These are phyloP conservation scores for Brachyopa scutellaris DNA, from an alignment of 2,888 invertebrate genomes.

Conservation along the genomic window DNA sequence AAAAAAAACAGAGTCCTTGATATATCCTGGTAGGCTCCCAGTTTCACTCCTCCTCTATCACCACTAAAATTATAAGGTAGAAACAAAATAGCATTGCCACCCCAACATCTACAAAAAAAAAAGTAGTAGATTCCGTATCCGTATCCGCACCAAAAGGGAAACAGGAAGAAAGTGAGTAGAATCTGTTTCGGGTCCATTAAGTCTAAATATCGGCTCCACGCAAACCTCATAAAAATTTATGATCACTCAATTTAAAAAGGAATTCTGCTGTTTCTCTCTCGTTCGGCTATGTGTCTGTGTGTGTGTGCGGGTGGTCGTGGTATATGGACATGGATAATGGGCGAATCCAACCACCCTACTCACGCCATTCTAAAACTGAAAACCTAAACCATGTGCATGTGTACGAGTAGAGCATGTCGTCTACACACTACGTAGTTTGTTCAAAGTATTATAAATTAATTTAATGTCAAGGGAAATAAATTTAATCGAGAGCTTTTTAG, in stretches of 20 bases:
- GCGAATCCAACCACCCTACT: slow-evolving; percentile 25
- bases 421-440: slow-evolving; percentile 36
- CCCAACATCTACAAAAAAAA: background rate
- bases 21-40: slow-evolving; percentile 1
- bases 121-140: background rate
- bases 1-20: no score
- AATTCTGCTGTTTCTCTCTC: slow-evolving; percentile 36
- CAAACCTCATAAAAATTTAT: slow-evolving; percentile 72
- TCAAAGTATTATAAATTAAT: slow-evolving; percentile 70
- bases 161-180: slow-evolving; percentile 40
- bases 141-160: background rate
- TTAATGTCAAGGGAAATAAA: slow-evolving; percentile 65
- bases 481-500: slow-evolving; percentile 67
- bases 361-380: background rate
- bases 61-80: slow-evolving; percentile 36
- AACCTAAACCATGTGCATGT: slow-evolving; percentile 31
- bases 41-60: background rate
- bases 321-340: slow-evolving; percentile 29
- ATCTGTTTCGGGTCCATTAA: slow-evolving; percentile 71
- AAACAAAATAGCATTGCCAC: slow-evolving; percentile 26
- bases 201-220: slow-evolving; percentile 71
- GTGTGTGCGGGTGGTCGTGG: slow-evolving; percentile 6
- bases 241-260: slow-evolving; percentile 70
- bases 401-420: background rate
- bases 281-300: background rate